Evolutionary conservation across 2,113 vertebrate species (phyloP).

Genomic region (Hippocampus guttulatus): DNA sequence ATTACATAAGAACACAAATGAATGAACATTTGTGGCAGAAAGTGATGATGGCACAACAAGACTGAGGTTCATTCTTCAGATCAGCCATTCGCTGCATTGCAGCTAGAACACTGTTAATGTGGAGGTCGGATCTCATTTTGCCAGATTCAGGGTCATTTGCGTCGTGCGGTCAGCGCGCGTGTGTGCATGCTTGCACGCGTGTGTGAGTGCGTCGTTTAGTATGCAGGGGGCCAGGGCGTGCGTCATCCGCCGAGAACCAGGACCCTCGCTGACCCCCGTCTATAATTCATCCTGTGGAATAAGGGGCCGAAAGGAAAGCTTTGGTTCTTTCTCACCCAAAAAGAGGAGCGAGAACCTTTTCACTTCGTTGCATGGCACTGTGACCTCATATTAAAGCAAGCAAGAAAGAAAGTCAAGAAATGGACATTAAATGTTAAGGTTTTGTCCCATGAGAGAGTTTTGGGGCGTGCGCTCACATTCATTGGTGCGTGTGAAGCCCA

Average conservation of each 20-base stretch:
- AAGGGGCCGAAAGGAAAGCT: slow-evolving; percentile 53
- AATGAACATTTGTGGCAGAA: neutral
- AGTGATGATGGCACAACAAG: neutral
- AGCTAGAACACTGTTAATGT: slow-evolving; percentile 33
- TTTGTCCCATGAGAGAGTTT: slow-evolving; percentile 52
- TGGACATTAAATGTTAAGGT: slow-evolving; percentile 70
- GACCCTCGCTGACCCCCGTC: slow-evolving; percentile 75
- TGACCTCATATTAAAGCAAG: slow-evolving; percentile 74
- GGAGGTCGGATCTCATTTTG: slow-evolving; percentile 50
- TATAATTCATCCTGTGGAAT: slow-evolving; percentile 77
- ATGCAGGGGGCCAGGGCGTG: slow-evolving; percentile 62
- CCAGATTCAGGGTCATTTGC: slow-evolving; percentile 68
- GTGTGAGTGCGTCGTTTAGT: slow-evolving; percentile 60
- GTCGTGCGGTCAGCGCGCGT: slow-evolving; percentile 37
- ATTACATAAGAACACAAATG: neutral
- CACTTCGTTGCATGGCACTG: slow-evolving; percentile 62
- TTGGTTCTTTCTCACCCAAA: slow-evolving; percentile 57
- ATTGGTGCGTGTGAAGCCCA: neutral
- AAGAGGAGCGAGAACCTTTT: slow-evolving; percentile 58
- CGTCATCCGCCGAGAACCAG: slow-evolving; percentile 69
- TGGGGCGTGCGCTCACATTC: slow-evolving; percentile 4
- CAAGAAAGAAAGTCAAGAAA: slow-evolving; percentile 54
- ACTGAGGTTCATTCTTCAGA: slow-evolving; percentile 16
- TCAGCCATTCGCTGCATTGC: slow-evolving; percentile 4
- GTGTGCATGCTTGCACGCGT: slow-evolving; percentile 44